Percentiles rank a stretch among this genome's conserved stretches.
Evolutionary conservation across 2,113 vertebrate genomes (phyloP).

Genomic region (Poeciliopsis occidentalis): DNA sequence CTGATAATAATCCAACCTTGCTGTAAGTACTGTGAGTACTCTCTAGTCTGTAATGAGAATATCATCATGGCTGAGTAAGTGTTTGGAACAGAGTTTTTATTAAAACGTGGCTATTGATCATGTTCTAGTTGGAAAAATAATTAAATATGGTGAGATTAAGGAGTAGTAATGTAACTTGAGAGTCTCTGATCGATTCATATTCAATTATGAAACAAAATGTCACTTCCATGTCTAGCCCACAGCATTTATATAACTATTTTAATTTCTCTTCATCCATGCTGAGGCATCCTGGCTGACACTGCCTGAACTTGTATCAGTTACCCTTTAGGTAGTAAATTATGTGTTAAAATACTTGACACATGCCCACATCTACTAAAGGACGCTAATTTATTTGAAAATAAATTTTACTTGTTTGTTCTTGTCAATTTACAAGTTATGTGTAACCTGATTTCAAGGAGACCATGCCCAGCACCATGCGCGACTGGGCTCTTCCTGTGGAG

Average conservation of each 20-base stretch:
- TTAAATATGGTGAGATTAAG: not conserved
- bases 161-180: not conserved
- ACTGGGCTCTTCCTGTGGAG: conserved; percentile 66
- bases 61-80: not conserved
- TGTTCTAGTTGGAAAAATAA: not conserved
- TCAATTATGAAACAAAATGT: conserved; percentile 2
- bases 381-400: too few species aligned
- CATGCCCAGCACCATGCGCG: conserved; percentile 46
- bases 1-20: conserved; percentile 1
- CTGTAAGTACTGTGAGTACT: not conserved
- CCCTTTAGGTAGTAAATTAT: too few species aligned
- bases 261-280: not conserved
- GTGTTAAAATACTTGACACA: too few species aligned
- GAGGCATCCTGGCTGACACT: too few species aligned
- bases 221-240: not conserved
- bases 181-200: not conserved
- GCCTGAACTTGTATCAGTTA: too few species aligned
- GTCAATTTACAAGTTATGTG: not conserved
- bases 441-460: conserved; percentile 19
- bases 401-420: not conserved
- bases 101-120: not conserved
- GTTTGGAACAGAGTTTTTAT: not conserved
- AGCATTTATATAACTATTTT: not conserved
- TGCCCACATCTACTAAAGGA: too few species aligned
- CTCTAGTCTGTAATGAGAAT: not conserved